A percentile compares a stretch with the other conserved stretches of the same genome.
phyloP scores from a whole-genome alignment of 2,888 invertebrate genomes.

The Muschampia plurimacula region DNA sequence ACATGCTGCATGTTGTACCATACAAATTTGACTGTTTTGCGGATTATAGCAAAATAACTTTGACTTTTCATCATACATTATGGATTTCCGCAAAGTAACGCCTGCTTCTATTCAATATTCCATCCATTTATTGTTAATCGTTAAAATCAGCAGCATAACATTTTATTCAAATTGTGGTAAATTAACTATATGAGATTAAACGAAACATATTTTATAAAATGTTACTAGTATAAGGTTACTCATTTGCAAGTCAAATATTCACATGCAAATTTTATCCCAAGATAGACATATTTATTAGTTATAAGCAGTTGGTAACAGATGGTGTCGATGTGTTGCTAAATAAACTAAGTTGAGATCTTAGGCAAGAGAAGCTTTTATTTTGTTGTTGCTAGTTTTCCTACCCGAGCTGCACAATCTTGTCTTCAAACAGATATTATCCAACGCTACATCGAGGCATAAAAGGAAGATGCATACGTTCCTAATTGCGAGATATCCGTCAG shows the following conservation, averaged over 20 bases:
- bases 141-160: constrained; percentile 1
- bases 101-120: no score
- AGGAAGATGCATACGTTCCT: constrained; percentile 79
- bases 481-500: constrained; percentile 80
- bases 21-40: no score
- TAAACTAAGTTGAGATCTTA: constrained; percentile 39
- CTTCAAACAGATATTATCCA: constrained; percentile 78
- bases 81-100: no score
- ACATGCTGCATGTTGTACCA: no score
- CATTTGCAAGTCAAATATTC: constrained; percentile 55
- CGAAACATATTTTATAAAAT: constrained; percentile 29
- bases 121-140: background rate
- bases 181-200: constrained; percentile 21
- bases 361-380: constrained; percentile 27
- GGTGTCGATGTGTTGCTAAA: constrained; percentile 52
- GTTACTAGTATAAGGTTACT: constrained; percentile 50
- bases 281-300: constrained; percentile 57
- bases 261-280: constrained; percentile 58
- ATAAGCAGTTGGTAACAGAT: constrained; percentile 53
- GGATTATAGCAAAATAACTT: no score
- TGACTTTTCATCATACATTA: no score
- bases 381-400: constrained; percentile 58
- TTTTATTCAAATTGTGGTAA: constrained; percentile 10
- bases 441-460: constrained; percentile 69
- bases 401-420: constrained; percentile 65